A percentile compares a stretch with the other conserved stretches of the same genome.
Evolutionary conservation across 2,888 invertebrate genomes (phyloP).

Genomic region (Drosophila parthenogenetica): DNA sequence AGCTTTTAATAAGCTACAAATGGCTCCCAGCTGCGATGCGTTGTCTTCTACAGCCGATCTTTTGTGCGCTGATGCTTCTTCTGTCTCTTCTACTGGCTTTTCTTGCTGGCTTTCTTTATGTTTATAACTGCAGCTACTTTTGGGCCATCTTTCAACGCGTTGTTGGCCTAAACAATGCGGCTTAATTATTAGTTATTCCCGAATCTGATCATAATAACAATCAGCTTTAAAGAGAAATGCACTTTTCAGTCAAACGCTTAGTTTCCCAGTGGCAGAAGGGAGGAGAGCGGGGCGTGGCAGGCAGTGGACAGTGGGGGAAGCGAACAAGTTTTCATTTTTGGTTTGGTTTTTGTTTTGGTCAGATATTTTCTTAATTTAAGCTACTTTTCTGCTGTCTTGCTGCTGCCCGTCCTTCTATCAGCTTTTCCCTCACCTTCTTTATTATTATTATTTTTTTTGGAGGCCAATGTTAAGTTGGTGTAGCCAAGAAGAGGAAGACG

Average conservation of each 20-base stretch:
- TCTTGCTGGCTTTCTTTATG: conserved; percentile 37
- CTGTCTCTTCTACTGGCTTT: background rate
- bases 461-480: too few species aligned
- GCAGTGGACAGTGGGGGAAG: background rate
- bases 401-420: background rate
- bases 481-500: background rate
- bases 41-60: background rate
- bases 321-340: conserved; percentile 44
- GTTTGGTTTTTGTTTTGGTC: conserved; percentile 17
- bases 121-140: conserved; percentile 29
- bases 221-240: conserved; percentile 51
- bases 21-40: conserved; percentile 8
- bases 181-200: conserved; percentile 73
- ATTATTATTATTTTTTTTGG: too few species aligned
- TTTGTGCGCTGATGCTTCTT: background rate
- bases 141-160: conserved; percentile 45
- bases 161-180: conserved; percentile 59
- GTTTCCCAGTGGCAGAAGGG: background rate
- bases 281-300: background rate
- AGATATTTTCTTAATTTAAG: conserved; percentile 59
- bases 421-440: background rate
- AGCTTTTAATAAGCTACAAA: conserved; percentile 4
- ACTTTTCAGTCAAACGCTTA: conserved; percentile 38
- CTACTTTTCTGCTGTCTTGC: conserved; percentile 55
- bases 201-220: conserved; percentile 68